A percentile compares a stretch with the other conserved stretches of the same genome.
phyloP scores from a whole-genome alignment of 1,140 invertebrate species.

The Lordiphosa mommai region DNA sequence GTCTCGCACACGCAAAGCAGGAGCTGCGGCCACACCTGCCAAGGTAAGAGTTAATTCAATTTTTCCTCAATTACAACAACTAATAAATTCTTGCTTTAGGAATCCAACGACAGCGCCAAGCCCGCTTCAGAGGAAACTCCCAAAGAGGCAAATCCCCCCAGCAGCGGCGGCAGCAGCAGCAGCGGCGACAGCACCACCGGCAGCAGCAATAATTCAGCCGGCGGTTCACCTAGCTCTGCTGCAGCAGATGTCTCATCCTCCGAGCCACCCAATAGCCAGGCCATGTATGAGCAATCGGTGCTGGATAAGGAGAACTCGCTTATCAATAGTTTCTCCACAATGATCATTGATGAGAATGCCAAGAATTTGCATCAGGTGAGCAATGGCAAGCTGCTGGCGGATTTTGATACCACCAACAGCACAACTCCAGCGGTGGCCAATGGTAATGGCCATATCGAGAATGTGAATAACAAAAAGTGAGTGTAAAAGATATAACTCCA shows the following conservation, averaged over 20 bases:
- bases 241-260: constrained; percentile 3
- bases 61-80: not conserved
- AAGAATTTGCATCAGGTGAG: constrained; percentile 76
- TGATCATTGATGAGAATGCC: constrained; percentile 77
- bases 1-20: constrained; percentile 86
- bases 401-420: constrained; percentile 49
- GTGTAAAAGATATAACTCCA: constrained; percentile 1
- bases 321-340: constrained; percentile 76
- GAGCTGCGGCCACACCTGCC: constrained; percentile 77
- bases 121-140: constrained; percentile 80
- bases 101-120: constrained; percentile 72
- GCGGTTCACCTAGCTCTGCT: constrained; percentile 44
- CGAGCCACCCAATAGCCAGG: constrained; percentile 63
- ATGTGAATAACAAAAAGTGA: constrained; percentile 79
- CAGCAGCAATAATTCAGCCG: constrained; percentile 59
- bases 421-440: constrained; percentile 49
- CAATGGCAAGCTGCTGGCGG: constrained; percentile 71
- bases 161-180: constrained; percentile 36
- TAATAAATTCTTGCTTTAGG: constrained; percentile 21
- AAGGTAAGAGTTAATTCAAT: constrained; percentile 44
- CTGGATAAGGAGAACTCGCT: constrained; percentile 78
- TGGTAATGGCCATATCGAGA: constrained; percentile 78
- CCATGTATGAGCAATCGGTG: constrained; percentile 77
- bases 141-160: constrained; percentile 65
- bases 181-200: constrained; percentile 24